Percentiles rank a stretch among this genome's conserved stretches.
phyloP scores from a whole-genome alignment of 2,113 vertebrate genomes.

The Nipponia nippon region DNA sequence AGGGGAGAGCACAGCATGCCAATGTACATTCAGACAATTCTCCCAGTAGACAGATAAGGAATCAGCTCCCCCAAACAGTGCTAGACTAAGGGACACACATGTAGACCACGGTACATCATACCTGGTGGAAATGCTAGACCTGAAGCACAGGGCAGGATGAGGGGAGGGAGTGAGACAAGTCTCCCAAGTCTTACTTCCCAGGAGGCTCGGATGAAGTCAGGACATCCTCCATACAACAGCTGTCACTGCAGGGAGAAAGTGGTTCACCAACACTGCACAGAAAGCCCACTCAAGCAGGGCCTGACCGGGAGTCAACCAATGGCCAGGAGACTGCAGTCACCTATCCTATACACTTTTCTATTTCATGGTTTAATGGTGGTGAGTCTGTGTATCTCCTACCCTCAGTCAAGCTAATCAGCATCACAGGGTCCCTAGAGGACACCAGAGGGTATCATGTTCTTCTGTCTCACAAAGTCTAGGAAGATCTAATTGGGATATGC shows the following conservation, averaged over 20 bases:
- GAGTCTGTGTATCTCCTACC: not conserved
- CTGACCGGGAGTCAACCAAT: not conserved
- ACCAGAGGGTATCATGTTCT: not conserved
- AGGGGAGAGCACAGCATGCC: not conserved
- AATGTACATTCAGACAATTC: not conserved
- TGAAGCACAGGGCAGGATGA: not conserved
- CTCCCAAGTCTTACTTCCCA: not conserved
- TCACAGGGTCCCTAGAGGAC: not conserved
- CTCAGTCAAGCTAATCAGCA: not conserved
- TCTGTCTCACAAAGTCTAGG: not conserved
- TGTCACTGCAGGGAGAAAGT: not conserved
- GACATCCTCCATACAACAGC: not conserved
- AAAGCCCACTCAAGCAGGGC: not conserved
- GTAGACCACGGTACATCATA: not conserved
- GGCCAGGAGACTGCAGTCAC: not conserved
- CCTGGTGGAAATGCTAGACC: not conserved
- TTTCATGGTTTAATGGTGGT: not conserved
- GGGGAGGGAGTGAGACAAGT: not conserved
- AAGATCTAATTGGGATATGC: not conserved
- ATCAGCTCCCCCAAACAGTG: accelerated
- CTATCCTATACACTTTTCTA: not conserved
- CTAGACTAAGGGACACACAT: not conserved
- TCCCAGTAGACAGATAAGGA: not conserved
- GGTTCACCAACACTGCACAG: not conserved
- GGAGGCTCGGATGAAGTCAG: not conserved